Percentiles rank a stretch among this genome's conserved stretches.
Evolutionary conservation across 2,797 vertebrate genomes (phyloP).

Genomic region (Iguana delicatissima): DNA sequence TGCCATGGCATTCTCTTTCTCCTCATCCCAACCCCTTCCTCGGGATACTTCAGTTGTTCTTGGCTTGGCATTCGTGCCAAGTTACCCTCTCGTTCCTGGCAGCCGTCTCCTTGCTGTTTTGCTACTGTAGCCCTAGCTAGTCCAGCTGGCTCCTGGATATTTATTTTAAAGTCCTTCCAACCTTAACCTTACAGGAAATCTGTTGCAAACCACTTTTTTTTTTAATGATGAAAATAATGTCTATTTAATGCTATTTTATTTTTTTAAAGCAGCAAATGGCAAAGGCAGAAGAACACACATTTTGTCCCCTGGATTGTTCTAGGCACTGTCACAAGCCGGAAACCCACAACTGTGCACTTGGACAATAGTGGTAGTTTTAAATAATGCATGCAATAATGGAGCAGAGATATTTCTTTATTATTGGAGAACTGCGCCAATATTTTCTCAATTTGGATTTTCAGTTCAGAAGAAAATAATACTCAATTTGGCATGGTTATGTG

Average conservation of each 20-base stretch:
- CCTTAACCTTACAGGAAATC: slow-evolving; percentile 23
- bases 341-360: not conserved
- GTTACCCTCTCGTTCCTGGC: not conserved
- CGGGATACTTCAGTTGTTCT: not conserved
- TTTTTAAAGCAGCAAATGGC: not conserved
- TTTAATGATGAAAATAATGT: slow-evolving; percentile 24
- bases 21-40: not conserved
- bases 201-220: slow-evolving; percentile 27
- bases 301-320: not conserved
- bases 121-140: not conserved
- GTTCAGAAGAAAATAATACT: not conserved
- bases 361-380: not conserved
- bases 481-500: not conserved
- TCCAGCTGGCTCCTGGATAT: not conserved
- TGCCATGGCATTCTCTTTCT: not conserved
- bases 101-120: not conserved
- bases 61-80: not conserved
- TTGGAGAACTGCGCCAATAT: not conserved
- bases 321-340: no score
- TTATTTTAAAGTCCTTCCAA: slow-evolving; percentile 33
- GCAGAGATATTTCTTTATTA: not conserved
- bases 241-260: not conserved
- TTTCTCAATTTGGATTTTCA: not conserved
- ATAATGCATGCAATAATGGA: not conserved
- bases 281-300: not conserved